phyloP scores from a whole-genome alignment of 35 echinoderm and acorn worm species.

The Diadema setosum region DNA sequence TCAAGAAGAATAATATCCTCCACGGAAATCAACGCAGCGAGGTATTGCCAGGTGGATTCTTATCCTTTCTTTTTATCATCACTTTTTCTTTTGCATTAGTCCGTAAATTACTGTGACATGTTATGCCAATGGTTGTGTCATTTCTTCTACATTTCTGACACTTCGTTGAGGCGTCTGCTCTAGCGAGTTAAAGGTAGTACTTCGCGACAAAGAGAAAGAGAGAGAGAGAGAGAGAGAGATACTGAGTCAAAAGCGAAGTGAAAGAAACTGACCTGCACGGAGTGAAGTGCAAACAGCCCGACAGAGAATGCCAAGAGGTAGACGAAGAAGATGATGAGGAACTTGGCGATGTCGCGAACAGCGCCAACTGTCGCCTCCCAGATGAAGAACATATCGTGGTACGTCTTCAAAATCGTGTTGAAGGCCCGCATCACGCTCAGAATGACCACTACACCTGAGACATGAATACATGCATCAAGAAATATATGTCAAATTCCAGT shows the following conservation, averaged over 20 bases:
- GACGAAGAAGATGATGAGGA: background rate
- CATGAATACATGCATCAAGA: too few relatives aligned
- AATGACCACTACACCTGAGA: background rate
- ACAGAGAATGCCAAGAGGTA: background rate
- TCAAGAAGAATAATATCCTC: too few relatives aligned
- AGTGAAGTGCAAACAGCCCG: background rate
- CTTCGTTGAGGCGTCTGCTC: too few relatives aligned
- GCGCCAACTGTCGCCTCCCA: background rate
- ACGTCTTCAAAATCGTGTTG: background rate
- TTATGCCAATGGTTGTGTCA: too few relatives aligned
- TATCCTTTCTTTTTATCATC: too few relatives aligned
- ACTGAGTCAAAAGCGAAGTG: too few relatives aligned
- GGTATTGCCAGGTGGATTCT: too few relatives aligned
- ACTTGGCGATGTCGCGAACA: background rate
- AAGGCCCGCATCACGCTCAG: background rate
- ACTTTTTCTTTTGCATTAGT: too few relatives aligned
- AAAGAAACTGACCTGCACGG: background rate
- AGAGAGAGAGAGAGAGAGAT: background rate
- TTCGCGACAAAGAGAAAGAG: background rate
- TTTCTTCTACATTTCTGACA: too few relatives aligned
- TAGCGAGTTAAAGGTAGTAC: background rate
- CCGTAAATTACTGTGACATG: too few relatives aligned
- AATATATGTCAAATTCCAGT: too few relatives aligned
- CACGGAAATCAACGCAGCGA: too few relatives aligned
- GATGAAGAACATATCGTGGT: background rate